Conservation (phyloP, 2,888 invertebrate genomes). For the Stegophylla sp. region DNA sequence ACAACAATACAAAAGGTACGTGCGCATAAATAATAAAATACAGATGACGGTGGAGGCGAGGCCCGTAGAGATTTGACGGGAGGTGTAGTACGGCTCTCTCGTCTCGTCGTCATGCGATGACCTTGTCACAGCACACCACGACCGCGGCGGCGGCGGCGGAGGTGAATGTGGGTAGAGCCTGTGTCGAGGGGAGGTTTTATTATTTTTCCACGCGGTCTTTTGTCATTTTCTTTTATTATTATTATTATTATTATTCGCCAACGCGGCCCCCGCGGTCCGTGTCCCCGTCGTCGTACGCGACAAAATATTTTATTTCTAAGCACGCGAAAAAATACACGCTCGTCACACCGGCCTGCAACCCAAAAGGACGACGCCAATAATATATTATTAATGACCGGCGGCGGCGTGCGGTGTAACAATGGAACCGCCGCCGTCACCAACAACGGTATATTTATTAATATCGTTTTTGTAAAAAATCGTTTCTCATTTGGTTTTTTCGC, state of each 20-base stretch:
- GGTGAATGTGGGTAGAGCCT: not conserved
- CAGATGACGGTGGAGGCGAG: not conserved
- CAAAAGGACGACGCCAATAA: not conserved
- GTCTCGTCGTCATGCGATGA: slow-evolving; percentile 17
- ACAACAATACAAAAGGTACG: no score
- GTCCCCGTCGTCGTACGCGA: not conserved
- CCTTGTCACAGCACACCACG: slow-evolving; percentile 15
- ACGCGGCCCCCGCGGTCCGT: not conserved
- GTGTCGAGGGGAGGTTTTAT: not conserved
- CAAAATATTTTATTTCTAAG: slow-evolving; percentile 17
- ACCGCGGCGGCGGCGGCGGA: not conserved
- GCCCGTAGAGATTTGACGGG: slow-evolving; percentile 17
- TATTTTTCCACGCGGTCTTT: not conserved
- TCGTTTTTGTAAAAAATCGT: no score
- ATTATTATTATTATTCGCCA: not conserved
- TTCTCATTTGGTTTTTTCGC: no score
- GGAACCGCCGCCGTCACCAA: not conserved
- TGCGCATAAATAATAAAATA: slow-evolving; percentile 17
- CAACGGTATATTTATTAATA: not conserved
- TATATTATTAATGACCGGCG: slow-evolving; percentile 6
- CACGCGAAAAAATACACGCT: not conserved
- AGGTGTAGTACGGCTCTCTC: not conserved
- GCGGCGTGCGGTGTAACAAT: slow-evolving; percentile 27
- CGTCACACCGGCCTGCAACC: not conserved
- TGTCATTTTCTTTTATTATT: not conserved